These are phyloP conservation scores for Abrostola tripartita DNA, from an alignment of 2,888 invertebrate species.

Conservation along the genomic window DNA sequence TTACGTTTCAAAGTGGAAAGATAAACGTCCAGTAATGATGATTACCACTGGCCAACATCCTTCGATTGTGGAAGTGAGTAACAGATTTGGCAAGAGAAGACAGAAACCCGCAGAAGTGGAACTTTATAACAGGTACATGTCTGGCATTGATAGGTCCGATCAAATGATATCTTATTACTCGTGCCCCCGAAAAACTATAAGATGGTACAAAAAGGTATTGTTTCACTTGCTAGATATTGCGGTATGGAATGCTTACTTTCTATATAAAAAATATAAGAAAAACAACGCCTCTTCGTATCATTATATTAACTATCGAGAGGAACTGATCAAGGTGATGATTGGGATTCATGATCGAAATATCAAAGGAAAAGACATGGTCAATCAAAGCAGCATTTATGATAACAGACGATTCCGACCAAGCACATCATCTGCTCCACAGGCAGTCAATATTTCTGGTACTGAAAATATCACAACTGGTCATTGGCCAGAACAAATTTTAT, in stretches of 20 bases:
- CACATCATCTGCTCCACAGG: not conserved
- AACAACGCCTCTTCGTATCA: not conserved
- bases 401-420: not conserved
- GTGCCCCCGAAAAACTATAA: not conserved
- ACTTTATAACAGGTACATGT: not conserved
- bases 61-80: not conserved
- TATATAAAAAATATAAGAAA: not conserved
- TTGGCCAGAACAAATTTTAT: not conserved
- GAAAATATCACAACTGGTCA: not conserved
- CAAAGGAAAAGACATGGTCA: not conserved
- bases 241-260: not conserved
- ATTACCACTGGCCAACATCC: constrained; percentile 2
- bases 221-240: not conserved
- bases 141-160: not conserved
- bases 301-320: not conserved
- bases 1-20: constrained; percentile 11
- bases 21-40: constrained; percentile 16
- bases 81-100: not conserved
- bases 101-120: not conserved
- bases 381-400: not conserved
- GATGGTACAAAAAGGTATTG: not conserved
- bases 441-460: not conserved
- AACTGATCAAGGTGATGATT: not conserved
- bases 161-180: not conserved
- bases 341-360: not conserved